phyloP scores from a whole-genome alignment of 1,140 invertebrate species.

The Pseudomyrmex cubaensis region DNA sequence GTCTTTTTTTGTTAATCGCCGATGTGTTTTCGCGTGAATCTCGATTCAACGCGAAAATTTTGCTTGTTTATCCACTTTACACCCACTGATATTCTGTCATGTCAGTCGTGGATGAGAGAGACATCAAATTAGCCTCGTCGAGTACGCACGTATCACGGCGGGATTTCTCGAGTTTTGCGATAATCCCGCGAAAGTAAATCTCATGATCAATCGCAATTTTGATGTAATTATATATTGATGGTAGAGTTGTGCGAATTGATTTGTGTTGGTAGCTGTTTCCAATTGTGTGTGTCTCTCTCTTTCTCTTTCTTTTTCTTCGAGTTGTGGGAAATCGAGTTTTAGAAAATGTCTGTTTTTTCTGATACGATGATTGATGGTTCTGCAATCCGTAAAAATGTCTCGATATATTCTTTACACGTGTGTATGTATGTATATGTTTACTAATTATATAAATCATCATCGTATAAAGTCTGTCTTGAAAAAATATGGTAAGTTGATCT shows the following conservation, averaged over 20 bases:
- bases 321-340: not conserved
- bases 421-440: too few relatives aligned
- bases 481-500: not conserved
- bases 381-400: too few relatives aligned
- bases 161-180: not conserved
- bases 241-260: not conserved
- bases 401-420: too few relatives aligned
- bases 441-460: too few relatives aligned
- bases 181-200: not conserved
- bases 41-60: not conserved
- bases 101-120: constrained; percentile 31
- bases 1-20: not conserved
- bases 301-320: not conserved
- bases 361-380: not conserved
- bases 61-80: constrained; percentile 16
- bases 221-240: not conserved
- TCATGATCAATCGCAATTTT: not conserved
- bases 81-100: not conserved
- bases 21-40: too few relatives aligned
- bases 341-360: not conserved
- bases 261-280: constrained; percentile 9
- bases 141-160: not conserved
- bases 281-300: not conserved
- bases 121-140: constrained; percentile 9
- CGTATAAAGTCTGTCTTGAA: too few relatives aligned